phyloP scores from a whole-genome alignment of 2,113 vertebrate genomes.

The Python bivittatus region DNA sequence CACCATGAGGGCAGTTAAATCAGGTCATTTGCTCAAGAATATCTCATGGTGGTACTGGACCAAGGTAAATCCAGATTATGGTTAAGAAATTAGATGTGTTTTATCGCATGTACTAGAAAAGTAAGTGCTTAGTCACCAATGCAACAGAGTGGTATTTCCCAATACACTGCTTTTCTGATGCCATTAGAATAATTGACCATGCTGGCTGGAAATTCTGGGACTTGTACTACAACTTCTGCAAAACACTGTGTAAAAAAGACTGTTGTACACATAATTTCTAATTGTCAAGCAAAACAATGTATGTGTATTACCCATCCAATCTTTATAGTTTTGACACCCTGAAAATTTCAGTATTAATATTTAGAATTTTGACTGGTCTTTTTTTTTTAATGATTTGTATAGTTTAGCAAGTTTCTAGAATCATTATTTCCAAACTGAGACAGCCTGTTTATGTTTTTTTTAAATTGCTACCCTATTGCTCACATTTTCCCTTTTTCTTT shows the following conservation, averaged over 20 bases:
- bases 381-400: slow-evolving; percentile 17
- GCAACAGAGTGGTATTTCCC: background rate
- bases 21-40: background rate
- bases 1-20: background rate
- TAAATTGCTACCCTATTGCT: slow-evolving; percentile 34
- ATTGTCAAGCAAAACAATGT: background rate
- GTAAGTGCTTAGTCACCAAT: background rate
- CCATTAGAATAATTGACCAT: background rate
- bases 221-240: background rate
- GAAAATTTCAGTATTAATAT: background rate
- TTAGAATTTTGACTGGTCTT: background rate
- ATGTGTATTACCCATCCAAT: background rate
- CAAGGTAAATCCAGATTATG: background rate
- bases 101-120: background rate
- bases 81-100: background rate
- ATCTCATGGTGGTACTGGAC: background rate
- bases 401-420: slow-evolving; percentile 28
- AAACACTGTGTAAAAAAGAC: background rate
- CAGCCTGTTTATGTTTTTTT: slow-evolving; percentile 44
- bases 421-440: slow-evolving; percentile 25
- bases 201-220: background rate
- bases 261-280: background rate
- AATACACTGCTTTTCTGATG: background rate
- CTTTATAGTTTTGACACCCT: background rate
- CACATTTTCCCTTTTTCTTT: slow-evolving; percentile 33